A percentile compares a stretch with the other conserved stretches of the same genome.
Conservation (phyloP, 2,113 vertebrate genomes). For the Ancistrus triradiatus region DNA sequence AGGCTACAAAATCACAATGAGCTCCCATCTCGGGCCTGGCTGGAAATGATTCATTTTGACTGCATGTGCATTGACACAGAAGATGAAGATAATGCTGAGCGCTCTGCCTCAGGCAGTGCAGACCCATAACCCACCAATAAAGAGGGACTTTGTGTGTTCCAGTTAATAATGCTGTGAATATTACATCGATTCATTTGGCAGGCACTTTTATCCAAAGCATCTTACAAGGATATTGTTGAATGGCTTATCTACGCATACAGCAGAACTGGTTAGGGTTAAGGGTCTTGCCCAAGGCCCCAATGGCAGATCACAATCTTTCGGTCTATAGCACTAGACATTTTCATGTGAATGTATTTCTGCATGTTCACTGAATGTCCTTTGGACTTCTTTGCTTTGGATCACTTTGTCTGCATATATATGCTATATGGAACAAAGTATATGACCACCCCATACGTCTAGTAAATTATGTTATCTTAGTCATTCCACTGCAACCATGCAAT, state of each 20-base stretch:
- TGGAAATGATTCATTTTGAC: conserved; percentile 24
- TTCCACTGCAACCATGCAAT: too few species aligned
- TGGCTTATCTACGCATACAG: not conserved
- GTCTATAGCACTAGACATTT: too few species aligned
- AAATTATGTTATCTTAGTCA: too few species aligned
- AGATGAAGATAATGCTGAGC: conserved; percentile 16
- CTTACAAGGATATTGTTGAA: not conserved
- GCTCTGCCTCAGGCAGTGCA: not conserved
- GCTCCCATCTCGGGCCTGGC: not conserved
- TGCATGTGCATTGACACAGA: conserved; percentile 12
- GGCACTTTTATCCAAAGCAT: not conserved
- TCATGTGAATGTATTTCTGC: too few species aligned
- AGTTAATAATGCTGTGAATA: not conserved
- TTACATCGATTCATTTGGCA: not conserved
- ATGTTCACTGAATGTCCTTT: too few species aligned
- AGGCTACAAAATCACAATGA: not conserved
- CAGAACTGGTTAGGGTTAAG: not conserved
- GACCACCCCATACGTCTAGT: too few species aligned
- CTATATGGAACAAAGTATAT: too few species aligned
- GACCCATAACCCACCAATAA: not conserved
- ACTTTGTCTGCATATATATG: too few species aligned
- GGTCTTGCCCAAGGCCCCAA: too few species aligned
- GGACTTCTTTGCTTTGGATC: too few species aligned
- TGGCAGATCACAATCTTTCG: too few species aligned
- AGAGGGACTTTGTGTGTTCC: not conserved